Conservation (phyloP, 2,888 invertebrate species). For the Chymomyza caudatula region DNA sequence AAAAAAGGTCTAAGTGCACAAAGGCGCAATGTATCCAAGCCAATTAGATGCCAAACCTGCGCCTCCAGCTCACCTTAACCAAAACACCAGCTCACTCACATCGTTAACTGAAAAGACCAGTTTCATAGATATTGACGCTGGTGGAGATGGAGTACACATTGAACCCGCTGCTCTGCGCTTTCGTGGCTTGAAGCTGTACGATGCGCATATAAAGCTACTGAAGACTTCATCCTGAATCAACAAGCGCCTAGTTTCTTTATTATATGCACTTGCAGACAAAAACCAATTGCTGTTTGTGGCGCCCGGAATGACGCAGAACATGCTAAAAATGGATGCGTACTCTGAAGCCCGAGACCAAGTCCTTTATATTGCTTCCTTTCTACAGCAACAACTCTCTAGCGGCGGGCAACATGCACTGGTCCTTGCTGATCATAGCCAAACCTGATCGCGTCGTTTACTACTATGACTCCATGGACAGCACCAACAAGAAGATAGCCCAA, state of each 20-base stretch:
- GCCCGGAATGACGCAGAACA: not conserved
- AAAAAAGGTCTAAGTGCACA: no score
- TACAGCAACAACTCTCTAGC: not conserved
- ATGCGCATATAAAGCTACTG: conserved; percentile 38
- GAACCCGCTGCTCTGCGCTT: conserved; percentile 29
- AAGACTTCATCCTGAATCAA: conserved; percentile 30
- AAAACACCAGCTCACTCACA: no score
- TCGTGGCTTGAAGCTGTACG: conserved; percentile 27
- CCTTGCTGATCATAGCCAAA: conserved; percentile 41
- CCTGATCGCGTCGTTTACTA: conserved; percentile 41
- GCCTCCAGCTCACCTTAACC: no score
- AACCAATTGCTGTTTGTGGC: conserved; percentile 43
- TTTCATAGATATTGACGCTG: not conserved
- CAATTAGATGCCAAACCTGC: no score
- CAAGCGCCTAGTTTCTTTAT: conserved; percentile 37
- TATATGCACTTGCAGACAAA: conserved; percentile 36
- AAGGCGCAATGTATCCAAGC: no score
- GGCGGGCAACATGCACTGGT: conserved; percentile 30
- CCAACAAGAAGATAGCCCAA: conserved; percentile 26
- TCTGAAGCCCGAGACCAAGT: not conserved
- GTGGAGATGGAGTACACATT: not conserved
- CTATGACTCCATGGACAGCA: conserved; percentile 39
- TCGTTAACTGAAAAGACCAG: no score
- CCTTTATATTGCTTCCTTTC: not conserved
- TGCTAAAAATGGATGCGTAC: not conserved